Evolutionary conservation across 2,888 invertebrate species (phyloP).

Genomic region (Agrochola lota): DNA sequence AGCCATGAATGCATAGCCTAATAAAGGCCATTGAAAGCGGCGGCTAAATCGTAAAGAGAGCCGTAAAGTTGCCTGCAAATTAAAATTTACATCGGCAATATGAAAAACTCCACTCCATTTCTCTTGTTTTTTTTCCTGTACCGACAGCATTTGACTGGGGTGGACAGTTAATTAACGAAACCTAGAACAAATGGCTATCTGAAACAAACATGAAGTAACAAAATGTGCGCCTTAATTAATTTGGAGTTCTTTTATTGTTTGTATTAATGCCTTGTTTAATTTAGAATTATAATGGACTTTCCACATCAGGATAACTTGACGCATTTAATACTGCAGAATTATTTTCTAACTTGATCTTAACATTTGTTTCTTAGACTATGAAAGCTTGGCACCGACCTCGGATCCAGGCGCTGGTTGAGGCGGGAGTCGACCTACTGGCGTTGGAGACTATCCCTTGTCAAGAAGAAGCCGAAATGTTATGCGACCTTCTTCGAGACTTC

Average conservation of each 20-base stretch:
- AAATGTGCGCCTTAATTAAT: conserved; percentile 67
- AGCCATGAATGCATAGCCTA: conserved; percentile 85
- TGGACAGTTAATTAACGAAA: conserved; percentile 88
- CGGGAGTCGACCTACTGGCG: conserved; percentile 96
- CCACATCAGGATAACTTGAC: not conserved
- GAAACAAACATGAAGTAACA: conserved; percentile 77
- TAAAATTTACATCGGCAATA: conserved; percentile 90
- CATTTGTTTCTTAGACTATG: conserved; percentile 86
- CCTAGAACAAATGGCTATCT: conserved; percentile 84
- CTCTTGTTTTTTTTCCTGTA: conserved; percentile 83
- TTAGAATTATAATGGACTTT: conserved; percentile 25
- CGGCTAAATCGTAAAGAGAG: conserved; percentile 89
- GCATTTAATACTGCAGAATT: not conserved
- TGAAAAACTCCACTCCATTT: conserved; percentile 87
- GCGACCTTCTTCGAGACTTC: conserved; percentile 94
- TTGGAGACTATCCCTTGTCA: conserved; percentile 98
- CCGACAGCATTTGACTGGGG: conserved; percentile 84
- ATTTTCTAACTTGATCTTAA: not conserved
- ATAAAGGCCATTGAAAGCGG: conserved; percentile 87
- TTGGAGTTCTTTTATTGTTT: conserved; percentile 59
- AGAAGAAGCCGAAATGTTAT: conserved; percentile 95
- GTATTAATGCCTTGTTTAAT: conserved; percentile 38
- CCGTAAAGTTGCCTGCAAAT: conserved; percentile 89
- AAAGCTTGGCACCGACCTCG: conserved; percentile 96
- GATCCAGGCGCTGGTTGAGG: conserved; percentile 94